Conservation (phyloP, 2,797 vertebrate species). For the Pipistrellus nathusii region DNA sequence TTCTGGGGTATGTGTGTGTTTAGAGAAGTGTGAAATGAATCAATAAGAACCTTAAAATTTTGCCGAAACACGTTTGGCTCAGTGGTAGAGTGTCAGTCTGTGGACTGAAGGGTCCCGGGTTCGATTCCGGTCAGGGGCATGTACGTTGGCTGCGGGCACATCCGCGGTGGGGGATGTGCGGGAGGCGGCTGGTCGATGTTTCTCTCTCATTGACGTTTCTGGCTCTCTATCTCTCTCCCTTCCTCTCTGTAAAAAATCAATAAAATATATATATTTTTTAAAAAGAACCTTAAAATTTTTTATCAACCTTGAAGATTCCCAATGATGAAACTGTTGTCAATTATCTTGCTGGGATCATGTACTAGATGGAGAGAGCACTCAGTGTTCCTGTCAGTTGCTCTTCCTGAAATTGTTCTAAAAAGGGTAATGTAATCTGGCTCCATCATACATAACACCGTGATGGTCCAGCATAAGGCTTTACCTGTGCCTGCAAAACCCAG, state of each 20-base stretch:
- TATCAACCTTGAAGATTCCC: background rate
- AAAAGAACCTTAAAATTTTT: background rate
- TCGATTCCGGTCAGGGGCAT: too few species aligned
- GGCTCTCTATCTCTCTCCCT: too few species aligned
- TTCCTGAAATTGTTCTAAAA: background rate
- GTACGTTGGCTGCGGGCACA: too few species aligned
- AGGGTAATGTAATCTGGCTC: background rate
- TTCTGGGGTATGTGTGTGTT: background rate
- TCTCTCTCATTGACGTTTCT: too few species aligned
- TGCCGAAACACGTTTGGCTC: too few species aligned
- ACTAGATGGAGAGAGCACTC: background rate
- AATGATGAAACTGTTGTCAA: background rate
- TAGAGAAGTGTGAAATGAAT: background rate
- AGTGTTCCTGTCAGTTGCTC: background rate
- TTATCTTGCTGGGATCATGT: background rate
- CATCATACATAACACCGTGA: background rate
- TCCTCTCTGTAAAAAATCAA: too few species aligned
- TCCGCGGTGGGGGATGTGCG: too few species aligned
- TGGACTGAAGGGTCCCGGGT: too few species aligned
- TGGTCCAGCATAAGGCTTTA: background rate
- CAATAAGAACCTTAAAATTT: background rate
- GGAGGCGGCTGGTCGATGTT: too few species aligned
- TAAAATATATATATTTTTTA: too few species aligned
- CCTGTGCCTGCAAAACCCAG: background rate
- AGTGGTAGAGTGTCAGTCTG: too few species aligned